phyloP scores from a whole-genome alignment of 1,140 invertebrate species.

The Cataglyphis hispanica region DNA sequence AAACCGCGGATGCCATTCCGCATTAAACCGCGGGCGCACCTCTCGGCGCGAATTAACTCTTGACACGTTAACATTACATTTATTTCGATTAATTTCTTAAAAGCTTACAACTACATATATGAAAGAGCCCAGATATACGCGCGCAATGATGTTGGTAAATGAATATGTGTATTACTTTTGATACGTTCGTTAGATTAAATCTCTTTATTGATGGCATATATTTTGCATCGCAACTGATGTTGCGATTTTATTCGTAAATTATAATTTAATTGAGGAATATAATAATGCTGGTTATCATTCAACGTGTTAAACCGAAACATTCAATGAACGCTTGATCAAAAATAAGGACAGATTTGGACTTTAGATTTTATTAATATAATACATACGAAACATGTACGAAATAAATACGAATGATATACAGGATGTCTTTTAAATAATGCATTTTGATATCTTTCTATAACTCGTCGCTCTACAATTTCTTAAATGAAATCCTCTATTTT shows the following conservation, averaged over 20 bases:
- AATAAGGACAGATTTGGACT: neutral
- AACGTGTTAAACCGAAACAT: neutral
- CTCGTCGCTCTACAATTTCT: too few relatives aligned
- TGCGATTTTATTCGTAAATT: neutral
- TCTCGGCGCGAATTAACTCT: conserved; percentile 34
- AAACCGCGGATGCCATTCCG: conserved; percentile 17
- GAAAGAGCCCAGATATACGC: neutral
- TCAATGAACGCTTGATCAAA: neutral
- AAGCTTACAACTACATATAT: neutral
- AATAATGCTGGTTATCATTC: neutral
- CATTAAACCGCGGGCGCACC: conserved; percentile 32
- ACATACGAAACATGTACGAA: neutral
- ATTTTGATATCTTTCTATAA: too few relatives aligned
- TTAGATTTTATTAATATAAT: neutral
- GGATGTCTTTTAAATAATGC: too few relatives aligned
- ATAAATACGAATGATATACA: too few relatives aligned
- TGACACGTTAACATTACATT: conserved; percentile 31
- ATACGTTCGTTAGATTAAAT: neutral
- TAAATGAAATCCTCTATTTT: too few relatives aligned
- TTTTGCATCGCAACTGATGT: neutral
- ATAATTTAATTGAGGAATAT: neutral
- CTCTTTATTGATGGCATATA: neutral
- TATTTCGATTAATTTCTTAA: conserved; percentile 43
- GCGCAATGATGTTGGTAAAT: neutral
- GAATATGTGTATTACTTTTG: too few relatives aligned